phyloP scores from a whole-genome alignment of 2,888 invertebrate genomes.

The Labia minor region DNA sequence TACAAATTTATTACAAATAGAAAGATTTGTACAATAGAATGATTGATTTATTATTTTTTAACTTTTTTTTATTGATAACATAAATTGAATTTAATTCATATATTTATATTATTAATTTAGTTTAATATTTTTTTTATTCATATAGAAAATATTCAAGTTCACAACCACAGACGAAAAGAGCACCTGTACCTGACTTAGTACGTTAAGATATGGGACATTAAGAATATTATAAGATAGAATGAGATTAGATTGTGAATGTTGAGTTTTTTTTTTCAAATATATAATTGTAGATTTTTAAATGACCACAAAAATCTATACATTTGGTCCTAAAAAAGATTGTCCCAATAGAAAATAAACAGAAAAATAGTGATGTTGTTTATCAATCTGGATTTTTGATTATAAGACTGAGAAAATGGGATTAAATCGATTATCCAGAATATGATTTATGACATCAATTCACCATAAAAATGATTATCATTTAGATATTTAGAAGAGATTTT shows the following conservation, averaged over 20 bases:
- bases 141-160: slow-evolving; percentile 1
- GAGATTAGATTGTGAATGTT: not conserved
- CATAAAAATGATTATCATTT: too few species aligned
- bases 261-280: not conserved
- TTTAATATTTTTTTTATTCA: not conserved
- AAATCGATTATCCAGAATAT: too few species aligned
- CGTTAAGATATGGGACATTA: not conserved
- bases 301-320: not conserved
- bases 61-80: not conserved
- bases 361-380: not conserved
- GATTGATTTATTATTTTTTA: not conserved
- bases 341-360: not conserved
- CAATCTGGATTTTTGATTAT: not conserved
- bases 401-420: too few species aligned
- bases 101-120: not conserved
- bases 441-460: not conserved
- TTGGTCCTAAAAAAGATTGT: slow-evolving; percentile 3
- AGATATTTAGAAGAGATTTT: too few species aligned
- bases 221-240: too few species aligned
- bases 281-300: not conserved
- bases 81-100: too few species aligned
- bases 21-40: slow-evolving; percentile 6
- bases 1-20: not conserved
- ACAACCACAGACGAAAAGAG: not conserved
- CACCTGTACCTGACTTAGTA: not conserved